Conservation (phyloP, 1,140 invertebrate species). For the Glossosoma conforme region DNA sequence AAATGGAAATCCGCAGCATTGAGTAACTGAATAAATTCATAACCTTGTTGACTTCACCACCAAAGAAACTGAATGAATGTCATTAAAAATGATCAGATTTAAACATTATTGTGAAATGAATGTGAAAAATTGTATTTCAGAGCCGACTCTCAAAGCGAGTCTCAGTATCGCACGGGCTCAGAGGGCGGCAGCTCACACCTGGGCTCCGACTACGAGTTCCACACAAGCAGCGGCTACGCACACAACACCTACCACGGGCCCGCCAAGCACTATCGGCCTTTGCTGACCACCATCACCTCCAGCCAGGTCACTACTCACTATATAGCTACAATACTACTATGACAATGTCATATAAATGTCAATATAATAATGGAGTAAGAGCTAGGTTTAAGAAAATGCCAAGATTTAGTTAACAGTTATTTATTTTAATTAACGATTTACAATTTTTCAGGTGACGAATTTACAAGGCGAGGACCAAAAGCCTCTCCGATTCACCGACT, state of each 20-base stretch:
- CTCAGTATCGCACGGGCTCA: slow-evolving; percentile 22
- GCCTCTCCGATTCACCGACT: slow-evolving; percentile 71
- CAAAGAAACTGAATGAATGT: too few relatives aligned
- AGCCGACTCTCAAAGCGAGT: slow-evolving; percentile 39
- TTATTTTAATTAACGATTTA: slow-evolving; percentile 14
- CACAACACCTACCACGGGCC: slow-evolving; percentile 92
- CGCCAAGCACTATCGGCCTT: slow-evolving; percentile 67
- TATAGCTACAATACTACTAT: too few relatives aligned
- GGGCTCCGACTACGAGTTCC: slow-evolving; percentile 41
- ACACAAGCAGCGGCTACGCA: slow-evolving; percentile 54
- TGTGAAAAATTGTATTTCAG: too few relatives aligned
- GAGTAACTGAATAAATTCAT: too few relatives aligned
- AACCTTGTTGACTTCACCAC: too few relatives aligned
- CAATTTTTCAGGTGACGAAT: slow-evolving; percentile 39
- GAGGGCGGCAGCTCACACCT: slow-evolving; percentile 24
- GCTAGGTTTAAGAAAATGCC: too few relatives aligned
- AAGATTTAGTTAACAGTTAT: too few relatives aligned
- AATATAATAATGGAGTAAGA: too few relatives aligned
- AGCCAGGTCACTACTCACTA: slow-evolving; percentile 20
- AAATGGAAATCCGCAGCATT: too few relatives aligned
- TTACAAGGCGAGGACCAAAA: slow-evolving; percentile 53
- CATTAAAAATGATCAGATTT: too few relatives aligned
- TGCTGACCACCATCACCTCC: slow-evolving; percentile 53
- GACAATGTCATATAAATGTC: too few relatives aligned
- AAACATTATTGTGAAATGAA: too few relatives aligned